Conservation (phyloP, 1,140 invertebrate species). For the Cydia splendana region DNA sequence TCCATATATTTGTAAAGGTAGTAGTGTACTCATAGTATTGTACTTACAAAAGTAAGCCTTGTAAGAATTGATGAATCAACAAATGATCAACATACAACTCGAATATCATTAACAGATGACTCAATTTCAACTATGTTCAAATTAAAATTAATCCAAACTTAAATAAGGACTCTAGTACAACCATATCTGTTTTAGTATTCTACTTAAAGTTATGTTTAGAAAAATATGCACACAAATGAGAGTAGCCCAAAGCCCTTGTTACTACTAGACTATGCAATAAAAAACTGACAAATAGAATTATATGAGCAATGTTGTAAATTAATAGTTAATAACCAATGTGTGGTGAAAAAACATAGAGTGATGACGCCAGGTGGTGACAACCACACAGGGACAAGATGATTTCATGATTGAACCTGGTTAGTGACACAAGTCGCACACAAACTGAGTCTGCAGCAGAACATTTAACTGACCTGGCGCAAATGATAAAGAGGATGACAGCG, state of each 20-base stretch:
- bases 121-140: too few species aligned
- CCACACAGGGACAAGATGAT: constrained; percentile 44
- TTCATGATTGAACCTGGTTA: constrained; percentile 65
- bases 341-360: constrained; percentile 42
- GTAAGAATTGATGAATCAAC: too few species aligned
- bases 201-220: constrained; percentile 22
- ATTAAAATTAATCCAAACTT: too few species aligned
- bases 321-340: constrained; percentile 32
- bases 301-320: constrained; percentile 10
- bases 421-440: constrained; percentile 77
- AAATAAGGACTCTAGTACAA: neutral
- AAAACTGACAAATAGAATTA: constrained; percentile 2
- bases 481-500: constrained; percentile 81
- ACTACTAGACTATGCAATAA: constrained; percentile 9
- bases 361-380: constrained; percentile 52
- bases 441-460: constrained; percentile 74
- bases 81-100: too few species aligned
- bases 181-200: neutral
- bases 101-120: too few species aligned
- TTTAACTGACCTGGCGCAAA: constrained; percentile 89
- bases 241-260: constrained; percentile 14
- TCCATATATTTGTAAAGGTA: too few species aligned
- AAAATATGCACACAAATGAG: constrained; percentile 11
- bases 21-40: too few species aligned
- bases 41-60: too few species aligned